These are phyloP conservation scores for Nasonia longicornis DNA, from an alignment of 1,140 invertebrate species.

Conservation along the genomic window DNA sequence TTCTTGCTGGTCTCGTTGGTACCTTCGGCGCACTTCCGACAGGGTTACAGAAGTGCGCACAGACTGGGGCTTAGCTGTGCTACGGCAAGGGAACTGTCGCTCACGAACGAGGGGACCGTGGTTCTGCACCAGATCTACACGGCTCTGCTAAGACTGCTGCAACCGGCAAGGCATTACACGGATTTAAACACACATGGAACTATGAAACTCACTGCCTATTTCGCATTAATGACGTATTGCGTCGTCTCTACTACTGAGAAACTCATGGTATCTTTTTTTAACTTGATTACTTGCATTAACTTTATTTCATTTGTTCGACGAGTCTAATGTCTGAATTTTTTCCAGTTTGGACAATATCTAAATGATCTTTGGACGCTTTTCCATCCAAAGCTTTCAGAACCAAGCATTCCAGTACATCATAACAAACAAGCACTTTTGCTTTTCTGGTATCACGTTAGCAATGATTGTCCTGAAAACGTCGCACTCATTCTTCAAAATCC, in stretches of 20 bases:
- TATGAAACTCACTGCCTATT: constrained; percentile 92
- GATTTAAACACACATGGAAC: constrained; percentile 88
- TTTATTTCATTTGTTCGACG: too few species aligned
- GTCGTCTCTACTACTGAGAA: constrained; percentile 91
- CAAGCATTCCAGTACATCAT: constrained; percentile 92
- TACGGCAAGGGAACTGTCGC: constrained; percentile 66
- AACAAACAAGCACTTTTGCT: constrained; percentile 93
- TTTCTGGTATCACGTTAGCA: constrained; percentile 93
- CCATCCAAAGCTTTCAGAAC: constrained; percentile 94
- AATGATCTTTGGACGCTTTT: constrained; percentile 93
- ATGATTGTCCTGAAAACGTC: constrained; percentile 93
- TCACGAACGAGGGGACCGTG: constrained; percentile 79
- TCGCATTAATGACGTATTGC: constrained; percentile 90
- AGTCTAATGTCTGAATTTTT: constrained; percentile 48
- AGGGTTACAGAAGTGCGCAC: constrained; percentile 81
- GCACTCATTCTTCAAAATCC: constrained; percentile 86
- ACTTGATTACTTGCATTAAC: too few species aligned
- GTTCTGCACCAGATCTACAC: constrained; percentile 89
- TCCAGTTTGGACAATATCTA: constrained; percentile 88
- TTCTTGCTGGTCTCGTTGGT: constrained; percentile 89
- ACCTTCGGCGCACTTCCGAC: constrained; percentile 87
- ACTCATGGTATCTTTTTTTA: constrained; percentile 77
- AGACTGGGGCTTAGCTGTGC: constrained; percentile 65
- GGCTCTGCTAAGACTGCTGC: constrained; percentile 81
- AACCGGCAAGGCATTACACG: constrained; percentile 86